Conservation (phyloP, 2,888 invertebrate species). For the Aporophyla nigra region DNA sequence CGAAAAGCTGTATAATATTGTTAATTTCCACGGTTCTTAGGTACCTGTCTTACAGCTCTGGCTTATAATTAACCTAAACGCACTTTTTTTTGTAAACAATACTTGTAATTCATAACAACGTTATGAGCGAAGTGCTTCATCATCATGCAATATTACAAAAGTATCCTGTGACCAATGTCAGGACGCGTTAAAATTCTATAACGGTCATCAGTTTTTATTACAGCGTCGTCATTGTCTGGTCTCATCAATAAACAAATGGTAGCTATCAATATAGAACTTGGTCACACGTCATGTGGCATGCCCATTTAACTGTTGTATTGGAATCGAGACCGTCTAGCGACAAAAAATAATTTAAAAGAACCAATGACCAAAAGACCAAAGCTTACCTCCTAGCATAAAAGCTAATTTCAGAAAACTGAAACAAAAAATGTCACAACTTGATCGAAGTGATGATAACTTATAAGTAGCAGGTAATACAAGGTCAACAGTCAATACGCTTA, state of each 20-base stretch:
- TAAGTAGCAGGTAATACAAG: constrained; percentile 11
- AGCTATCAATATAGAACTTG: constrained; percentile 34
- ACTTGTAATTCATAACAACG: neutral
- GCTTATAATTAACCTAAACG: neutral
- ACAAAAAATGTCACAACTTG: neutral
- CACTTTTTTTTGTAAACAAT: neutral
- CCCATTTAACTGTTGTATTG: constrained; percentile 13
- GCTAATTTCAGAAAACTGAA: neutral
- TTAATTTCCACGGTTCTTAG: constrained; percentile 15
- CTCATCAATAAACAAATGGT: constrained; percentile 48
- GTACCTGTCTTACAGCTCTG: neutral
- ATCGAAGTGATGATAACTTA: constrained; percentile 2
- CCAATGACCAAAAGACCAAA: neutral
- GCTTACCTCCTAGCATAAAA: neutral
- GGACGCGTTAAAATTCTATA: constrained; percentile 32
- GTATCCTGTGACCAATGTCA: constrained; percentile 8
- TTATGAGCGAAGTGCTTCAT: neutral
- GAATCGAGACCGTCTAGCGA: neutral
- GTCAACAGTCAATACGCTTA: constrained; percentile 23
- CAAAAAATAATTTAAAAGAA: neutral
- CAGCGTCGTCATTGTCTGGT: constrained; percentile 52
- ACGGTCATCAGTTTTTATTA: constrained; percentile 48
- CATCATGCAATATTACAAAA: constrained; percentile 17
- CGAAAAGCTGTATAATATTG: constrained; percentile 1
- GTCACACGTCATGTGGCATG: constrained; percentile 7